Conservation (phyloP, 2,888 invertebrate species). For the Drosophila lutescens region DNA sequence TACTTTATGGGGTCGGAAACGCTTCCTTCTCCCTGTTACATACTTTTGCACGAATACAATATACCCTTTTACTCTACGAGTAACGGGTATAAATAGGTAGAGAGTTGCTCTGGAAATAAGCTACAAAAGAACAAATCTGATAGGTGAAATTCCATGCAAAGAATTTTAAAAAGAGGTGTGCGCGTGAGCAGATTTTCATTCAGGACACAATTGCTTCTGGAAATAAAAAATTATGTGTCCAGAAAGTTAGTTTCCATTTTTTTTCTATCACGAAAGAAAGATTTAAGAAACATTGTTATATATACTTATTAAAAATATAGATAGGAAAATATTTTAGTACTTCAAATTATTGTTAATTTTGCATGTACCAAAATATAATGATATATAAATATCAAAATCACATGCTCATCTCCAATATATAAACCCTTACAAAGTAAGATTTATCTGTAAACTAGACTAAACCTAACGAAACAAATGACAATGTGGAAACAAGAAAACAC, state of each 20-base stretch:
- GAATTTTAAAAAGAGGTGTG: background rate
- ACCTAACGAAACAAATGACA: background rate
- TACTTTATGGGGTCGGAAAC: too few relatives aligned
- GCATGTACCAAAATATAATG: too few relatives aligned
- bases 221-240: background rate
- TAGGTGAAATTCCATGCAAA: constrained; percentile 4
- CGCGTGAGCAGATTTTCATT: constrained; percentile 3
- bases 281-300: background rate
- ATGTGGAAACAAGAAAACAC: constrained; percentile 9
- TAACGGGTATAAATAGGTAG: too few relatives aligned
- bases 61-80: too few relatives aligned
- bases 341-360: too few relatives aligned
- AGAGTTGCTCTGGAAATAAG: constrained; percentile 8
- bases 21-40: too few relatives aligned
- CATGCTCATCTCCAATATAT: too few relatives aligned
- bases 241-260: background rate
- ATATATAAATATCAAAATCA: too few relatives aligned
- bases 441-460: background rate
- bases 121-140: background rate
- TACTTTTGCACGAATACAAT: too few relatives aligned
- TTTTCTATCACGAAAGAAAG: background rate
- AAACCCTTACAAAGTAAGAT: background rate
- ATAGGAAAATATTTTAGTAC: too few relatives aligned
- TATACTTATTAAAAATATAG: too few relatives aligned
- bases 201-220: background rate